Base-by-base conservation (phyloP, 2,797 vertebrate genomes). In the Myripristis murdjan region DNA sequence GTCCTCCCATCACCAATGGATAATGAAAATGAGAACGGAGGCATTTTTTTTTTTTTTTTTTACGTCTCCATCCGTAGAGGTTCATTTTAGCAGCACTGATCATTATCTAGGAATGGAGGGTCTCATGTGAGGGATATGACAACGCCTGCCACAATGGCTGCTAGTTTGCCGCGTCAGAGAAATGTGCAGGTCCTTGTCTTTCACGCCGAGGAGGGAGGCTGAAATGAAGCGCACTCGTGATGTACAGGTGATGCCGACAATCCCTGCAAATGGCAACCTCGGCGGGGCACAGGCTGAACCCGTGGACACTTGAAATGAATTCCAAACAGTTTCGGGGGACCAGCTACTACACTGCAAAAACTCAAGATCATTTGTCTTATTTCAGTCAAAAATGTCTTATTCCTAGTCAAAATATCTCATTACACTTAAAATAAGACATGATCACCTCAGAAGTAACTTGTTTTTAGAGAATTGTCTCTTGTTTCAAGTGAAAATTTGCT, bases 11-110 rank as follows among this genome's bases (percentile, higher is more conserved):
- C 35, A 60, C 65, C 43, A 16, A 49, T 55, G 5, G 11, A 75
- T 80, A 57, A 85, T 75, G 69, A 72, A 72, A 80, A 77, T 16
- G 41, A 88, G 69, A 5, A 39, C 55, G 10, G 35, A 47, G 66
- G 81, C 86, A 70, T 70, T 79, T 68, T 88, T 75, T 65, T 58
- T 65, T 9, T 28, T 28, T 31, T 31, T 31, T 7, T 4, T 31
- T 58, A 64, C 68, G 66, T 86, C 82, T 62, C 62, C 68, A 75
- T 83, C 64, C 57, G 23, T 6, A 18, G 59, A 61, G 72, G 46
- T 79, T 83, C 49, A 57, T 80, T 87, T 80, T 60, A 73, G 60
- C 31, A 51, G 6, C 18, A 51, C 11, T 44, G 16, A 68, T 85
- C 66, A 76, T 88, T 82, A 86, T 72, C 62, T 37, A 4, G 22